Base-by-base conservation (phyloP, 2,888 invertebrate genomes). In the Mystacides longicornis region DNA sequence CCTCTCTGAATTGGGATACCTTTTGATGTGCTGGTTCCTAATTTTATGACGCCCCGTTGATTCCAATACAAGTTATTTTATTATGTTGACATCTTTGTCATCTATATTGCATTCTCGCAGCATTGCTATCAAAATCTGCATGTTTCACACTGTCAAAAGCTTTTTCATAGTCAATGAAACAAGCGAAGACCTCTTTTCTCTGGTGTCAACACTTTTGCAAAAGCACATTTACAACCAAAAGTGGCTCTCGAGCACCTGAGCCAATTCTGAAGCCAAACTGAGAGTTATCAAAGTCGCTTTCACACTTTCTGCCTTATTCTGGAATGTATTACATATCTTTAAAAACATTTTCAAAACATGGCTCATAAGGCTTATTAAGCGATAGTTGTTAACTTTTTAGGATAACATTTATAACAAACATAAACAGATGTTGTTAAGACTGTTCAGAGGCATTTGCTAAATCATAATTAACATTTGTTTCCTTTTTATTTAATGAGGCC, bases 41-140 rank as follows among this genome's bases (percentile, higher is more conserved):
- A 21, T 47, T 21, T 47, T 5, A 47, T 21, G 21, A 18, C 47
- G 9, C 7, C 20, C n/a, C 20, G 7, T 47, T 47, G 47, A 19
- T 20, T 20, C 47, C 47, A 47, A 21, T 47, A 20, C 7, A 47
- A 21, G 47, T 47, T 47, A n/a, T 47, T 47, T 47, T 19, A 47
- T 47, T 7, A 47, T 20, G 19, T 47, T 47, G 7, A 47, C 11
- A 47, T 47, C 47, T 7, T 47, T 47, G 20, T 18, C 21, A 47
- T 47, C 47, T 3, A 47, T 47, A 47, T 19, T n/a, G 3, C 47
- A 21, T 21, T 20, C 21, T 20, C 9, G 47, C 7, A 20, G 47
- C 47, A 47, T 47, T 7, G 11, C 18, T 16, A 16, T 19, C 20
- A n/a, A 47, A 21, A n/a, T 47, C 21, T 21, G 47, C 47, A 19